These are phyloP conservation scores for Watsonalla cultraria DNA, from an alignment of 2,888 invertebrate genomes.

Conservation along the genomic window DNA sequence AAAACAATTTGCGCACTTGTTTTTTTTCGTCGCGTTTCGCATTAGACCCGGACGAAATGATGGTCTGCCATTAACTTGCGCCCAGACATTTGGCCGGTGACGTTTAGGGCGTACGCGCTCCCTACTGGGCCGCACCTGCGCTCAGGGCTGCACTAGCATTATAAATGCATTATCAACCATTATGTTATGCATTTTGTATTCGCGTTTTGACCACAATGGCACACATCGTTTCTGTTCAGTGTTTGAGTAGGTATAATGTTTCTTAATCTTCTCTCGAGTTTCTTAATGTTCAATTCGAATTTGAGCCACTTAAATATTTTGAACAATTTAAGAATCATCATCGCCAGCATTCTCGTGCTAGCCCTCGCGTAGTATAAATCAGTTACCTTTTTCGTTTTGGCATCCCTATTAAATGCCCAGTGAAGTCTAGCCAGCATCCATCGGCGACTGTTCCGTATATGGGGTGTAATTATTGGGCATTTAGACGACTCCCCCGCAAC, in stretches of 20 bases:
- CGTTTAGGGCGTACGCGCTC: slow-evolving; percentile 26
- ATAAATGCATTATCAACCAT: background rate
- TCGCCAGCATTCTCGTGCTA: no score
- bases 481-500: slow-evolving; percentile 3
- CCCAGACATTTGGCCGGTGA: slow-evolving; percentile 30
- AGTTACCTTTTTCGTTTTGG: no score
- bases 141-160: background rate
- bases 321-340: no score
- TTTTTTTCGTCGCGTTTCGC: slow-evolving; percentile 49
- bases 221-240: no score
- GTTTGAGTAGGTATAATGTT: no score
- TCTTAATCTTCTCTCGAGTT: no score
- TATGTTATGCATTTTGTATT: no score
- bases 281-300: no score
- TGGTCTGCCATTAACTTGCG: slow-evolving; percentile 52
- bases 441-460: background rate
- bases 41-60: slow-evolving; percentile 51
- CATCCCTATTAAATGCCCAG: background rate
- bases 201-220: no score
- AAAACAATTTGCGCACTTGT: slow-evolving; percentile 70
- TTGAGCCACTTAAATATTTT: no score
- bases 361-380: no score
- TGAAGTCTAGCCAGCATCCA: background rate
- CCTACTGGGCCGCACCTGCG: background rate
- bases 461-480: slow-evolving; percentile 5